Evolutionary conservation across 2,113 vertebrate species (phyloP).

Genomic region (Barnardius zonarius): DNA sequence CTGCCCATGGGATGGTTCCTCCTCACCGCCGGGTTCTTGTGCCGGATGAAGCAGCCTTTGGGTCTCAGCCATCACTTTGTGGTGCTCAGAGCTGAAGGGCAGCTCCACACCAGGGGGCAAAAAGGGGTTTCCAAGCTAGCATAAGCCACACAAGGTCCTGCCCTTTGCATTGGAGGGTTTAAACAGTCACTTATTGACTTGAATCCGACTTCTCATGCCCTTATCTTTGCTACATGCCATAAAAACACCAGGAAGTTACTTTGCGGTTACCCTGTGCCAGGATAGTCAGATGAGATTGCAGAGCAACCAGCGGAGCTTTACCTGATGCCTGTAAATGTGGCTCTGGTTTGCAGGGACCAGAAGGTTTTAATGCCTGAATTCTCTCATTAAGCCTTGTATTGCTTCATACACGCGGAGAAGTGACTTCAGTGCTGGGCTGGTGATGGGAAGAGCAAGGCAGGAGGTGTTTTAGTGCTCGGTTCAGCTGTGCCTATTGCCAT

Average conservation of each 20-base stretch:
- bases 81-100: background rate
- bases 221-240: background rate
- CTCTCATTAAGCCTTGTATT: background rate
- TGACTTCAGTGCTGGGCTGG: background rate
- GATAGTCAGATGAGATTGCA: background rate
- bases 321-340: background rate
- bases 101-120: rapidly evolving
- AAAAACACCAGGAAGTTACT: background rate
- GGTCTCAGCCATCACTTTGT: rapidly evolving
- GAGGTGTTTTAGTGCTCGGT: background rate
- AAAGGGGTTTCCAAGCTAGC: background rate
- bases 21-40: background rate
- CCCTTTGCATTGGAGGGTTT: background rate
- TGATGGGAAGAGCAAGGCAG: background rate
- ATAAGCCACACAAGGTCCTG: background rate
- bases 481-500: background rate
- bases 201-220: background rate
- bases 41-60: background rate
- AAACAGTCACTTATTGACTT: background rate
- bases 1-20: background rate
- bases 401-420: rapidly evolving
- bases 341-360: background rate
- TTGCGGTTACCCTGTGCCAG: background rate
- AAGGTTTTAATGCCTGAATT: background rate
- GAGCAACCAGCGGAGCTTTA: background rate